These are phyloP conservation scores for Drosophila anomalata DNA, from an alignment of 2,888 invertebrate species.

Conservation along the genomic window DNA sequence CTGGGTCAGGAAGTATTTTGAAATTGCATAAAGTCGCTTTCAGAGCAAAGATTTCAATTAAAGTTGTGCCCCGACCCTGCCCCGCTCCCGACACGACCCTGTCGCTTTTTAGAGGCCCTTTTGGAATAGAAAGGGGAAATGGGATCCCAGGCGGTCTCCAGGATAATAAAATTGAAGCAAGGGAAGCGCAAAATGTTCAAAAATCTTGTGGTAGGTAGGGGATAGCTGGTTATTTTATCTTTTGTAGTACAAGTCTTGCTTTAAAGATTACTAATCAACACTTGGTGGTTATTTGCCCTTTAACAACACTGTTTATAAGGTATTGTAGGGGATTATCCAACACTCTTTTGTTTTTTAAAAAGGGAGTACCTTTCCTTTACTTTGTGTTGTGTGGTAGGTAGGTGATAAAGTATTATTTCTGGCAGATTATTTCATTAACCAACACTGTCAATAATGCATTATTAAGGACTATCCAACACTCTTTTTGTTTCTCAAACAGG, in stretches of 20 bases:
- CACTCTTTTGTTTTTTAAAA: no score
- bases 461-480: no score
- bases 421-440: neutral
- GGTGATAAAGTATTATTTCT: neutral
- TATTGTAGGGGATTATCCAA: no score
- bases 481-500: no score
- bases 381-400: neutral
- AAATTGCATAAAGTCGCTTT: constrained; percentile 70
- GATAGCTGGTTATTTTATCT: neutral
- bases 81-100: neutral
- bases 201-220: constrained; percentile 1
- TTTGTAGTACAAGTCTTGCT: no score
- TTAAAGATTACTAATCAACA: no score
- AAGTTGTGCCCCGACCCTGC: constrained; percentile 46
- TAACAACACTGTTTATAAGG: no score
- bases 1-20: constrained; percentile 59
- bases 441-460: no score
- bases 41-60: constrained; percentile 70
- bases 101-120: neutral
- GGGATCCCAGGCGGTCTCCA: neutral
- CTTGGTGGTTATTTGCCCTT: no score
- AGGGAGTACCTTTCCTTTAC: no score
- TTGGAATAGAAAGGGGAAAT: constrained; percentile 1
- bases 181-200: neutral
- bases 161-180: constrained; percentile 1